Evolutionary conservation across 2,113 vertebrate genomes (phyloP), one percentile per base, ranked within the genome.

Genomic region (Plotosus lineatus): DNA sequence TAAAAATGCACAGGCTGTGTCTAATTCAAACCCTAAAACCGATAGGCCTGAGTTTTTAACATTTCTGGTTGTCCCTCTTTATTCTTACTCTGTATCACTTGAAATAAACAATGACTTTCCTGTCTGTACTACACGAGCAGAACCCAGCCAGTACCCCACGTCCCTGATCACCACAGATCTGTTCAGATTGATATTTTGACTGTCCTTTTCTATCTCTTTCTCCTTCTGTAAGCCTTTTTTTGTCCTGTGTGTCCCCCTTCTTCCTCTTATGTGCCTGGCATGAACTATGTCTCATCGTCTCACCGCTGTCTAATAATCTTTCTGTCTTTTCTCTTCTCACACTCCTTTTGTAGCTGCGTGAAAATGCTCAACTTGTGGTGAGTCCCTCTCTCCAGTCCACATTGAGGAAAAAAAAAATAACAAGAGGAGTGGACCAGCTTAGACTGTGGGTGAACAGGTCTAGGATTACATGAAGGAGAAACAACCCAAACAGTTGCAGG

Each of bases 331-430:
- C 93, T 97, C 94, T 95, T 93, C 94, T 94, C 94, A 94, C 93
- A 87, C 88, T 90, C 87, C 87, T 91, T 73, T 94, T 97, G 94
- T 98, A 99, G 97, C 97, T 99, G 97, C 97, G 96, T 99, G 97
- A 99, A 99, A 99, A 98, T 99, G 96, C 96, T 99, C 97, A 98
- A 98, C 97, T 94, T 99, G 96, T 99, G 97, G 97, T 99, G 97
- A 98, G 97, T 99, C 96, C 95, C 95, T 96, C 95, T 97, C 96
- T 96, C 95, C 94, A 91, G 95, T 95, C 94, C 94, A 95, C 95
- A 91, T 90, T 91, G 91, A n/a, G n/a, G n/a, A n/a, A n/a, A n/a
- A n/a, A n/a, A n/a, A n/a, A 77, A 73, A 89, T 88, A 89, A 89
- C 92, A 90, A 93, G 95, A 94, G 95, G 95, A 97, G 96, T 88